Conservation (phyloP, 1,140 invertebrate genomes). For the Chrysopa pallens region DNA sequence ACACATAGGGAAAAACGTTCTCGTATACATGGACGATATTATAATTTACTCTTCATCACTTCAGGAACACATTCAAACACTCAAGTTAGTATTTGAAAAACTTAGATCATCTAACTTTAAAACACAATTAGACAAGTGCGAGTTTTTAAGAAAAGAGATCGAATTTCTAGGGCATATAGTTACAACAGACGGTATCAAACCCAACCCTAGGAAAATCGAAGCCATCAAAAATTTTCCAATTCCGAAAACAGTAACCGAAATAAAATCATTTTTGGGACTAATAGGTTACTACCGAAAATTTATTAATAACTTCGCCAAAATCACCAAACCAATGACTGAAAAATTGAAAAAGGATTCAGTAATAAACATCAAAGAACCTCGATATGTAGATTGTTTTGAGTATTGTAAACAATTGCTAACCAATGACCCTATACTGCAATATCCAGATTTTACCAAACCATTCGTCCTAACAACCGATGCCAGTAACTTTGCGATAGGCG, state of each 20-base stretch:
- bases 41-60: constrained; percentile 11
- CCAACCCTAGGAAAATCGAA: constrained; percentile 18
- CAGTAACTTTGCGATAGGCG: constrained; percentile 20
- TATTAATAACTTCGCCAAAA: constrained; percentile 12
- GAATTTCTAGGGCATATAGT: constrained; percentile 22
- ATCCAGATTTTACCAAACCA: constrained; percentile 14
- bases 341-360: background rate
- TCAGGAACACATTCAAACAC: constrained; percentile 11
- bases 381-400: constrained; percentile 4
- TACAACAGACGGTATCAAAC: constrained; percentile 17
- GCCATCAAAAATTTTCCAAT: constrained; percentile 9
- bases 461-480: constrained; percentile 24
- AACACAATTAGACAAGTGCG: constrained; percentile 14
- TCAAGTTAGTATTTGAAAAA: constrained; percentile 9
- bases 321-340: constrained; percentile 7
- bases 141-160: constrained; percentile 13
- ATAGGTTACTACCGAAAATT: constrained; percentile 17
- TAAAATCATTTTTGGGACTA: constrained; percentile 18
- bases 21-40: constrained; percentile 21
- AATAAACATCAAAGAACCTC: constrained; percentile 1
- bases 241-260: constrained; percentile 12
- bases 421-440: constrained; percentile 10
- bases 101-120: constrained; percentile 12
- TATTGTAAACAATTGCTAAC: constrained; percentile 13
- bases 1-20: constrained; percentile 17